Percentiles rank a stretch among this genome's conserved stretches.
phyloP scores from a whole-genome alignment of 2,113 vertebrate species.

The Myiozetetes cayanensis region DNA sequence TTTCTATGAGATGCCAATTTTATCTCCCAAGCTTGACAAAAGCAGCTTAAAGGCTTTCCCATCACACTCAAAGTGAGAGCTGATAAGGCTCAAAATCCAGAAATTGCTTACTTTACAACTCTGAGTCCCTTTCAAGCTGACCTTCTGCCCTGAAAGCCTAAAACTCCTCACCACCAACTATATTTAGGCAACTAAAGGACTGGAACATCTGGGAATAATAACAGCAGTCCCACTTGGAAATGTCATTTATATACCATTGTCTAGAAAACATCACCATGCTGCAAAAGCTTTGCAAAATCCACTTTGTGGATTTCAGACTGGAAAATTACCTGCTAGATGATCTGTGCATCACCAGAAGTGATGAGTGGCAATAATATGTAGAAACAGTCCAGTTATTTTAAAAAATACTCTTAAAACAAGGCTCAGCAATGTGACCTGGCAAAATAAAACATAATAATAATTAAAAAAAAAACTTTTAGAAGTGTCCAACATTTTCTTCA shows the following conservation, averaged over 20 bases:
- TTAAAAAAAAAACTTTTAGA: background rate
- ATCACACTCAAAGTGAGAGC: conserved; percentile 41
- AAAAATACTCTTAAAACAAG: background rate
- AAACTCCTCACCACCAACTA: conserved; percentile 24
- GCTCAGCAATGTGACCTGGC: background rate
- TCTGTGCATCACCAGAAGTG: background rate
- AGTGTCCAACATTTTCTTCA: background rate
- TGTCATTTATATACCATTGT: conserved; percentile 3
- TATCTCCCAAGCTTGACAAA: conserved; percentile 38
- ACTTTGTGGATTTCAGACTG: background rate
- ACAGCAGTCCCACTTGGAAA: conserved; percentile 43
- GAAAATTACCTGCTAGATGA: conserved; percentile 9
- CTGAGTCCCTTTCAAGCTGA: conserved; percentile 58
- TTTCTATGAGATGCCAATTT: background rate
- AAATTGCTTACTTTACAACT: conserved; percentile 64
- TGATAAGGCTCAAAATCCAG: conserved; percentile 59
- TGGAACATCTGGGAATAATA: conserved; percentile 67
- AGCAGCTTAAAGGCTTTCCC: conserved; percentile 37
- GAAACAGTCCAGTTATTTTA: background rate
- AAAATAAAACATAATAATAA: background rate
- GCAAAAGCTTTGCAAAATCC: background rate
- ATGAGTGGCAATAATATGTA: background rate
- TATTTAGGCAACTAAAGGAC: conserved; percentile 54
- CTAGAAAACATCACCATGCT: background rate
- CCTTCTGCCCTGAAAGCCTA: conserved; percentile 57